Evolutionary conservation across 1,140 invertebrate genomes (phyloP).

Genomic region (Pseudomyrmex sp.): DNA sequence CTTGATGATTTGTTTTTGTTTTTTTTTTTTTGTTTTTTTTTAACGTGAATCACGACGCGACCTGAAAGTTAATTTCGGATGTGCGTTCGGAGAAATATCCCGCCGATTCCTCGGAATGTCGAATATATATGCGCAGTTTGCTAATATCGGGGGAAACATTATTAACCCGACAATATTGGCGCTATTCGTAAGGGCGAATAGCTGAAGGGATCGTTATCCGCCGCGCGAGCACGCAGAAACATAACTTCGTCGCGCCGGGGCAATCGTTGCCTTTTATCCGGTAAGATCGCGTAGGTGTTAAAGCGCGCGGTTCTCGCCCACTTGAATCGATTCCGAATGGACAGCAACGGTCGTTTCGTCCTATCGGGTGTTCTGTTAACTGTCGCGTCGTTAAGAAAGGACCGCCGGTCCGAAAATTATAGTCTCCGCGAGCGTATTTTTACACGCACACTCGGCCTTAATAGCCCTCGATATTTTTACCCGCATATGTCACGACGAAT

Average conservation of each 20-base stretch:
- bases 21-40: too few relatives aligned
- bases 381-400: slow-evolving; percentile 49
- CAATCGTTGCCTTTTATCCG: slow-evolving; percentile 68
- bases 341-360: slow-evolving; percentile 61
- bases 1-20: too few relatives aligned
- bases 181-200: slow-evolving; percentile 57
- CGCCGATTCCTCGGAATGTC: background rate
- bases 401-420: slow-evolving; percentile 34
- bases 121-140: slow-evolving; percentile 25
- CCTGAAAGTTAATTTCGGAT: slow-evolving; percentile 1
- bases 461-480: background rate
- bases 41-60: background rate
- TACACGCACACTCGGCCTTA: background rate
- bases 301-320: slow-evolving; percentile 73
- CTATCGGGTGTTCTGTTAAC: slow-evolving; percentile 70
- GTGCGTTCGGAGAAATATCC: too few relatives aligned
- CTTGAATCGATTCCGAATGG: slow-evolving; percentile 72
- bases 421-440: slow-evolving; percentile 19
- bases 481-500: background rate
- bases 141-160: slow-evolving; percentile 50
- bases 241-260: slow-evolving; percentile 60
- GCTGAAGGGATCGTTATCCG: slow-evolving; percentile 62
- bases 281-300: slow-evolving; percentile 70
- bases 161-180: slow-evolving; percentile 63
- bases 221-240: slow-evolving; percentile 53